Base-by-base conservation (phyloP, 2,888 invertebrate genomes). In the Pseudoips prasinana region DNA sequence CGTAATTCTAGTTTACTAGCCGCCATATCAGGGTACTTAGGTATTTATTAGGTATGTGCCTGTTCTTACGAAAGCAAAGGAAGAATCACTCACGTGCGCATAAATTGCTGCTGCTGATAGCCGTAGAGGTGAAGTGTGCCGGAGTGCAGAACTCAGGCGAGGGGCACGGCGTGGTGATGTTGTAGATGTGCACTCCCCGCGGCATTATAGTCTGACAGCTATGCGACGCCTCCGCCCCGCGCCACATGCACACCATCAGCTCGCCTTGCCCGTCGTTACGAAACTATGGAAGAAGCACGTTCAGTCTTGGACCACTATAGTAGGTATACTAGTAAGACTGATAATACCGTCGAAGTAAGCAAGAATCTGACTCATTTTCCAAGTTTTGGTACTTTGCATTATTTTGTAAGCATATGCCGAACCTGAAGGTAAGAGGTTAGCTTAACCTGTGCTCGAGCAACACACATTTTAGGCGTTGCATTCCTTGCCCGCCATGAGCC, bases 201-300 rank as follows among this genome's bases (percentile, higher is more conserved):
- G 85, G 89, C 18, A 64, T 64, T 35, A 91, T 57, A 1, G 72
- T 74, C 60, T 89, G 88, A 58, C 91, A 92, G 43, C 68, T 69
- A 53, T 80, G 87, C 9, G 86, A 72, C 1, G 68, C 58, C 22
- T 88, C 85, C 5, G 78, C 77, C 1, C 84, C 77, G 2, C 87
- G 77, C 70, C 92, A 90, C 30, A 90, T 90, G 58, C 94, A 94
- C 1, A 92, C 89, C 29, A 82, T 75, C 25, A 94, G 66, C 29
- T 72, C 76, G 0, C 91, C 91, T 58, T 88, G 89, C 0, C 86
- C 89, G 10, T 76, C 72, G 33, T 90, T 91, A 49, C 90, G 89
- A 50, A 93, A 81, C 88, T 90, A 38, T 25, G 56, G 57, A 22
- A 33, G 37, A 38, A 38, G 19, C 9, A 5, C 7, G 1, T 7